A percentile compares a stretch with the other conserved stretches of the same genome.
phyloP scores from a whole-genome alignment of 2,888 invertebrate genomes.

The Ochlodes sylvanus region DNA sequence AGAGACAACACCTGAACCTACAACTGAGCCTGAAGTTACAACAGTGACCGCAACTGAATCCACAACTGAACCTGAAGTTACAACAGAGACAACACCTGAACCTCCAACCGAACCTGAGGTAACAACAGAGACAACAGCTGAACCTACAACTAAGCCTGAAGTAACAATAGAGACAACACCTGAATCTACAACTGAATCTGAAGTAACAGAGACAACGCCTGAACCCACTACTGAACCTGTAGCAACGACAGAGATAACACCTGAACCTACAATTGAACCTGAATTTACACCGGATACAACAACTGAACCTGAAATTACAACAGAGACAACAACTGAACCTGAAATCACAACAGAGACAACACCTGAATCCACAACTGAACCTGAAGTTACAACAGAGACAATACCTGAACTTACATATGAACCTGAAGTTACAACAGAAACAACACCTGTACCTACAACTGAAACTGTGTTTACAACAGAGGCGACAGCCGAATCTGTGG shows the following conservation, averaged over 20 bases:
- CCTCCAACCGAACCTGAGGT: constrained; percentile 18
- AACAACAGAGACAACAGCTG: not conserved
- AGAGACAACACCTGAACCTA: constrained; percentile 17
- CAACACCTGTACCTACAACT: constrained; percentile 4
- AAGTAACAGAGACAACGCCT: constrained; percentile 19
- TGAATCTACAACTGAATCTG: no score
- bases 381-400: constrained; percentile 28
- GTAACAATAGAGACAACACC: constrained; percentile 6
- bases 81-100: constrained; percentile 32
- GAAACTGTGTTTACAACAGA: constrained; percentile 12
- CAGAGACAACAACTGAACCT: constrained; percentile 17
- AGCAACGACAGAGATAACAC: not conserved
- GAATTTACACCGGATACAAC: constrained; percentile 21
- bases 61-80: constrained; percentile 18
- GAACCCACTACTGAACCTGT: constrained; percentile 13
- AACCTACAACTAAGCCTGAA: constrained; percentile 22
- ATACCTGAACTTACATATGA: constrained; percentile 21
- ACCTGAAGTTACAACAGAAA: not conserved
- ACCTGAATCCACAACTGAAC: constrained; percentile 9
- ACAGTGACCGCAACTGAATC: not conserved
- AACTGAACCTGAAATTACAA: constrained; percentile 32
- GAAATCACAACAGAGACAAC: constrained; percentile 14
- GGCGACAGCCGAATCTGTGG: not conserved
- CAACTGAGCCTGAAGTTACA: constrained; percentile 23
- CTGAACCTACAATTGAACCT: constrained; percentile 17